Base-by-base conservation (phyloP, 2,797 vertebrate species). In the Linurgus olivaceus region DNA sequence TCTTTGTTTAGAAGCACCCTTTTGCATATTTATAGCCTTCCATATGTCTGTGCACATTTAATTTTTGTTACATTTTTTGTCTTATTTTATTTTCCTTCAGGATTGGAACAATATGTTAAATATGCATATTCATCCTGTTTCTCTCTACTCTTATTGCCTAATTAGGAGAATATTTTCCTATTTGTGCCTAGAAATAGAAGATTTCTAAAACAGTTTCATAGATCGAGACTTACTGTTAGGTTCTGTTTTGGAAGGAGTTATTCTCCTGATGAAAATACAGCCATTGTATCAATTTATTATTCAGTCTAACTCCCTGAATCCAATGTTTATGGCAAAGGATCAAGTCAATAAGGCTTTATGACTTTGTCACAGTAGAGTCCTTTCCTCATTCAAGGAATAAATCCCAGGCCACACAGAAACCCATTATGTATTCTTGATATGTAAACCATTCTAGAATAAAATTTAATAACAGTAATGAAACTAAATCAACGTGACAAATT, bases 301-400 rank as follows among this genome's bases (percentile, higher is more conserved):
- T 78, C 14, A 6, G 59, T 59, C 77, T 94, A 92, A 93, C 86
- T 96, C 92, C 52, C 86, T 87, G 72, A 96, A 96, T 85, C 76
- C 45, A 63, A 8, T 94, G 84, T 96, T 96, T 94, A 94, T 90
- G 91, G 91, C 89, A 90, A 96, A 96, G 90, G 94, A 96, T 97
- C 96, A 96, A 94, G 86, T 92, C 61, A 86, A 87, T 95, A 96
- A 95, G 85, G 86, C 75, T 96, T 97, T 96, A 93, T 95, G 91
- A 92, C 58, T 97, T 95, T 83, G 81, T 88, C 77, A 78, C 70
- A 91, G 90, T 72, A 95, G 88, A 96, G 61, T 93, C 66, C 65
- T 94, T 97, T 94, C 62, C 76, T 87, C 80, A 83, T 88, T 93
- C 86, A 93, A 94, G 76, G 87, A 91, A 92, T 92, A 93, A 97